These are phyloP conservation scores for Cordilura impudica DNA, from an alignment of 2,888 invertebrate species.

Conservation along the genomic window DNA sequence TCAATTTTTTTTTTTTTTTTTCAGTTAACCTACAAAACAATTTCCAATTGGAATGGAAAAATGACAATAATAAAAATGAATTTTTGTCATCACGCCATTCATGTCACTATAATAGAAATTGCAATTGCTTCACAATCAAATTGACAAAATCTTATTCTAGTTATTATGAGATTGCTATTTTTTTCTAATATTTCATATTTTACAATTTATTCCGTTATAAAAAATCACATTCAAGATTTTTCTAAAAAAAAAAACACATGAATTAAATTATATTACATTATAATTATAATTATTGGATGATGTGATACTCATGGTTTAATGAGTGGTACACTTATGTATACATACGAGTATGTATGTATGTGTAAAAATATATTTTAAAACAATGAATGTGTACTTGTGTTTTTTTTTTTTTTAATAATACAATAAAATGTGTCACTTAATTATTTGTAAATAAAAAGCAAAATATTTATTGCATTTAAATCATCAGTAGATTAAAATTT, in stretches of 20 bases:
- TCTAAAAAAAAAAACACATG: constrained; percentile 31
- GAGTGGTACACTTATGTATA: constrained; percentile 10
- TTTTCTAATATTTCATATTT: constrained; percentile 18
- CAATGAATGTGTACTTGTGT: background rate
- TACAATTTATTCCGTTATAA: constrained; percentile 24
- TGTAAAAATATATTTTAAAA: background rate
- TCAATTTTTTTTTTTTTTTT: background rate
- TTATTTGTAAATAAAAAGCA: constrained; percentile 7
- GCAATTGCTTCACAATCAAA: constrained; percentile 18
- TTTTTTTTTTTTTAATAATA: too few relatives aligned
- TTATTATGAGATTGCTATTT: background rate
- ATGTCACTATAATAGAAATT: constrained; percentile 11
- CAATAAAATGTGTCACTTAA: constrained; percentile 38
- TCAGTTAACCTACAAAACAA: background rate
- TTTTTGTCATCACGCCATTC: constrained; percentile 12
- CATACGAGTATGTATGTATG: background rate
- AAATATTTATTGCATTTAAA: constrained; percentile 15
- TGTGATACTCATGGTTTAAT: constrained; percentile 57
- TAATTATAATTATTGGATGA: constrained; percentile 51
- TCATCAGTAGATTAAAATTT: too few relatives aligned
- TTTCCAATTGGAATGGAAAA: constrained; percentile 7
- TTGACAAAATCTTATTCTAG: constrained; percentile 3
- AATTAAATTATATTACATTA: constrained; percentile 38
- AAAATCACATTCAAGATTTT: constrained; percentile 3
- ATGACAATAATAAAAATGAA: background rate